phyloP scores from a whole-genome alignment of 2,797 vertebrate genomes.

The Garrulus glandarius region DNA sequence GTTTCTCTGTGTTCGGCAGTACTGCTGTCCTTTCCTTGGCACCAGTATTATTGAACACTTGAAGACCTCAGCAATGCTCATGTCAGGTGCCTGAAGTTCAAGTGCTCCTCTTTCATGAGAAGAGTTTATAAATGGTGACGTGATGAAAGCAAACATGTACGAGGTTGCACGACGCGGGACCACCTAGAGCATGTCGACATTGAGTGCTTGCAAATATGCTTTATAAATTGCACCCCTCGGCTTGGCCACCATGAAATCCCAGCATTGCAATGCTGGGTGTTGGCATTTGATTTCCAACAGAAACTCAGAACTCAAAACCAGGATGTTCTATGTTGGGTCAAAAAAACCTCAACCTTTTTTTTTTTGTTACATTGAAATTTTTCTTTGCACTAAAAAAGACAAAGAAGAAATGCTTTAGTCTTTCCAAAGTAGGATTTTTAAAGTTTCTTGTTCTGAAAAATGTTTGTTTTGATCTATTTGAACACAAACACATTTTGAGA shows the following conservation, averaged over 20 bases:
- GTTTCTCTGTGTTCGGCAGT: background rate
- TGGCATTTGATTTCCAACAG: background rate
- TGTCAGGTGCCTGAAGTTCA: background rate
- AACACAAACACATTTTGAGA: background rate
- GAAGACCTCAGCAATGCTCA: background rate
- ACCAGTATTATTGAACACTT: background rate
- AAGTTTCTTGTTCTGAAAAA: constrained; percentile 22
- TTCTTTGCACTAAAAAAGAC: background rate
- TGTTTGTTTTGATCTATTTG: constrained; percentile 41
- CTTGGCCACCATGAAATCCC: background rate
- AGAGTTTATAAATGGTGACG: background rate
- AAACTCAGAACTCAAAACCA: background rate
- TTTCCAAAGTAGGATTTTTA: background rate
- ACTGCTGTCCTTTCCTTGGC: background rate
- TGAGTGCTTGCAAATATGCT: background rate
- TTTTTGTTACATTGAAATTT: background rate
- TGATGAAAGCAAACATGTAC: background rate
- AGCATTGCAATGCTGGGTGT: background rate
- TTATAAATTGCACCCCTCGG: background rate
- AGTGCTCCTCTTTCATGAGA: background rate
- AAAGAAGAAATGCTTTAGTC: background rate
- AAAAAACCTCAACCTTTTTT: background rate
- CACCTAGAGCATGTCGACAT: background rate
- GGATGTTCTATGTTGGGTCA: background rate
- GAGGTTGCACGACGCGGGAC: background rate